Conservation (phyloP, 1,140 invertebrate genomes). For the Drosophila lacteicornis region DNA sequence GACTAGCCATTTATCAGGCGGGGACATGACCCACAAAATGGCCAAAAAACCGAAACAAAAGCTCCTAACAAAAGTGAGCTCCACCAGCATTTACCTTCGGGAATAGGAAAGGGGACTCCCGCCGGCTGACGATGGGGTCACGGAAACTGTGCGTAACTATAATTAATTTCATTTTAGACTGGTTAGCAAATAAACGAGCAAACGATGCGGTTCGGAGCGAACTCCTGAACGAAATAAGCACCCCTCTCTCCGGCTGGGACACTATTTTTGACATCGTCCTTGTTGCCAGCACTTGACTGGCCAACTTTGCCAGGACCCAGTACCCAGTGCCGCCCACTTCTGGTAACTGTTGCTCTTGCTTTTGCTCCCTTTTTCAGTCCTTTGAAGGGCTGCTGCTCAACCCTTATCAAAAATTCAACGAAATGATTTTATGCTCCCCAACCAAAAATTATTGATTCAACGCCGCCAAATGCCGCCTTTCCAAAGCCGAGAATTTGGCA, state of each 20-base stretch:
- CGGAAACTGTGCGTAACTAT: slow-evolving; percentile 78
- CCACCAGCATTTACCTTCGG: too few species aligned
- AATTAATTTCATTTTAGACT: slow-evolving; percentile 83
- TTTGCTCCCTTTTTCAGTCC: slow-evolving; percentile 1
- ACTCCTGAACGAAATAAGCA: slow-evolving; percentile 1
- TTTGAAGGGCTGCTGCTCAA: slow-evolving; percentile 24
- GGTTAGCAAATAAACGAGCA: slow-evolving; percentile 83
- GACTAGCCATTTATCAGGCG: slow-evolving; percentile 35
- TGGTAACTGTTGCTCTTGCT: slow-evolving; percentile 49
- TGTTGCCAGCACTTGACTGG: slow-evolving; percentile 48
- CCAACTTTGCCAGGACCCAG: background rate
- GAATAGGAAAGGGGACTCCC: background rate
- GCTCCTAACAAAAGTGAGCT: background rate
- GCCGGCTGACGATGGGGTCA: slow-evolving; percentile 8
- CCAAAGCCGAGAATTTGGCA: too few species aligned
- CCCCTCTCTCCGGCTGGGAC: slow-evolving; percentile 14
- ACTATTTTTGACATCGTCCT: slow-evolving; percentile 44
- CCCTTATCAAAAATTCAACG: slow-evolving; percentile 60
- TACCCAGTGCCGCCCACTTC: slow-evolving; percentile 4
- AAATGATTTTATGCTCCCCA: slow-evolving; percentile 25
- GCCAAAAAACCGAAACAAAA: background rate
- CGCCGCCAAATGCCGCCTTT: background rate
- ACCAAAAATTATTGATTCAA: slow-evolving; percentile 46
- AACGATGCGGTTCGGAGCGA: slow-evolving; percentile 67
- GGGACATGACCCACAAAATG: slow-evolving; percentile 1